phyloP scores from a whole-genome alignment of 2,113 vertebrate species.

The Paramormyrops kingsleyae region DNA sequence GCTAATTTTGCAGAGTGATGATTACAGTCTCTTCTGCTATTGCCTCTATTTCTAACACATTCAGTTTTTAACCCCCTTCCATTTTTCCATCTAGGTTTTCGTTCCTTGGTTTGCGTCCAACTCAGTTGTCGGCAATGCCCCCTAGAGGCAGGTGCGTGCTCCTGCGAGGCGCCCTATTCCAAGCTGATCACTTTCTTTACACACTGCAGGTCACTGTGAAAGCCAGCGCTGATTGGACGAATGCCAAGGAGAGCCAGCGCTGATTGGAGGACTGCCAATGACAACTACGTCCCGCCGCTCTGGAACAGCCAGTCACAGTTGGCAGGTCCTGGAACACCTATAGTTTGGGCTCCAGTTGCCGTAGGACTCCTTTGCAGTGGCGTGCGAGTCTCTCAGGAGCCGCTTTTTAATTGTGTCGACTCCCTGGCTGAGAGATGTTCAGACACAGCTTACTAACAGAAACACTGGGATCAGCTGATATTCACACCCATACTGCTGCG shows the following conservation, averaged over 20 bases:
- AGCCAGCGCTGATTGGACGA: neutral
- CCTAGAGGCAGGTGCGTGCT: neutral
- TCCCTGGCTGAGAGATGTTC: neutral
- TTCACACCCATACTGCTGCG: neutral
- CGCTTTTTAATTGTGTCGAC: neutral
- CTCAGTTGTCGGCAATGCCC: conserved; percentile 1
- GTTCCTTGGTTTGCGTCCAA: neutral
- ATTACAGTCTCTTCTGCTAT: neutral
- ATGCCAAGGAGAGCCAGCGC: neutral
- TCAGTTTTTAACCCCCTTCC: neutral
- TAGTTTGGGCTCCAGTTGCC: neutral
- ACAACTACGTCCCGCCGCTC: neutral
- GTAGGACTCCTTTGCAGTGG: neutral
- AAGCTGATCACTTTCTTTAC: conserved; percentile 9
- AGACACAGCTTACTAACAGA: neutral
- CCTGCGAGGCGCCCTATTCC: neutral
- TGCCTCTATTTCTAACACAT: neutral
- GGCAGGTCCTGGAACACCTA: neutral
- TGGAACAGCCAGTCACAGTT: neutral
- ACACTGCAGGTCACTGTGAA: conserved; percentile 1
- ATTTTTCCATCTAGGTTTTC: neutral
- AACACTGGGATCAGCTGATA: neutral
- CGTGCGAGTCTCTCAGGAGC: neutral
- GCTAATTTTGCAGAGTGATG: neutral
- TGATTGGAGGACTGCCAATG: neutral